Conservation (phyloP, 53 echinoderm and acorn worm species). For the Henricia sp. region DNA sequence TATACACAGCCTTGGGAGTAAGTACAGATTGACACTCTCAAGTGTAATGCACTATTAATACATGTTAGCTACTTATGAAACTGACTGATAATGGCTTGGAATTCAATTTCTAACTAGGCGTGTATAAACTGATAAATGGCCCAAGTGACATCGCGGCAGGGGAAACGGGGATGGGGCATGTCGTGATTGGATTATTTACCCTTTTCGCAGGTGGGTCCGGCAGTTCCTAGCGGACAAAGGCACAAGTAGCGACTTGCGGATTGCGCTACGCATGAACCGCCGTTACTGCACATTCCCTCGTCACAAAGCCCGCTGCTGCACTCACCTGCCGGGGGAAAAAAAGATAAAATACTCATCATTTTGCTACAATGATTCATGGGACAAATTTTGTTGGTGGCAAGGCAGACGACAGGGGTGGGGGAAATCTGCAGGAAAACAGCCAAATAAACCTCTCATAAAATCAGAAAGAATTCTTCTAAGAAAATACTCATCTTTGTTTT, state of each 20-base stretch:
- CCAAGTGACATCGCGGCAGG: neutral
- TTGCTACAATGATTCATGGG: neutral
- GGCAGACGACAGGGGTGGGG: too few relatives aligned
- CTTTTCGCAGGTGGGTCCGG: constrained; percentile 83
- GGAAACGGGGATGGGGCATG: neutral
- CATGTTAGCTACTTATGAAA: constrained; percentile 4
- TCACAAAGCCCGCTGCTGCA: constrained; percentile 90
- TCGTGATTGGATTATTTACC: constrained; percentile 64
- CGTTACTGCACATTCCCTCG: constrained; percentile 80
- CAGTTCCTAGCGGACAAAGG: constrained; percentile 88
- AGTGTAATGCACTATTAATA: constrained; percentile 28
- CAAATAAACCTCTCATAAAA: too few relatives aligned
- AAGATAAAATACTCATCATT: neutral
- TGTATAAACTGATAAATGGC: constrained; percentile 27
- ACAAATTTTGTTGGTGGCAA: neutral
- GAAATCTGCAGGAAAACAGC: too few relatives aligned
- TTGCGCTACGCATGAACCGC: constrained; percentile 86
- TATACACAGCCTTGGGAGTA: too few relatives aligned
- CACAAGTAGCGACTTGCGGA: constrained; percentile 92
- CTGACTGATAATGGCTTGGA: constrained; percentile 1
- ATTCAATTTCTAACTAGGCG: constrained; percentile 35
- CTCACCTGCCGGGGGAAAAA: constrained; percentile 71
- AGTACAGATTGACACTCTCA: too few relatives aligned
- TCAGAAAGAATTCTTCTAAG: too few relatives aligned
- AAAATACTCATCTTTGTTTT: too few relatives aligned